Evolutionary conservation across 1,140 invertebrate species (phyloP).

Genomic region (Pemphigus obesinymphae): DNA sequence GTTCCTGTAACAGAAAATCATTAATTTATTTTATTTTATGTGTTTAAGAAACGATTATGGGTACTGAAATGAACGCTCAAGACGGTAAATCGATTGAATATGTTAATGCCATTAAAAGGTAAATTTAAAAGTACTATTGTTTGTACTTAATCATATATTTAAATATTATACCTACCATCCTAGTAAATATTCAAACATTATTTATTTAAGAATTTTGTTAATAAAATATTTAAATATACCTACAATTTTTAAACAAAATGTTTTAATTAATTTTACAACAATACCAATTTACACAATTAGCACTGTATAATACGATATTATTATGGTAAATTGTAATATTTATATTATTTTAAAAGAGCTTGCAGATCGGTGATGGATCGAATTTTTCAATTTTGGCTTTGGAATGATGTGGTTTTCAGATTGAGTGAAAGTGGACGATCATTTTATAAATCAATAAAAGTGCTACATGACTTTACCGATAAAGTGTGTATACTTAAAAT

Average conservation of each 20-base stretch:
- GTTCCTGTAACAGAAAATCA: too few relatives aligned
- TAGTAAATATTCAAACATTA: too few relatives aligned
- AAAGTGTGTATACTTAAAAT: background rate
- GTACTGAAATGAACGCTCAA: conserved; percentile 44
- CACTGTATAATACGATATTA: too few relatives aligned
- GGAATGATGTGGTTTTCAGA: background rate
- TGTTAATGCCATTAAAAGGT: conserved; percentile 15
- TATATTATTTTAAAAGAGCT: background rate
- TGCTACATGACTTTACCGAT: background rate
- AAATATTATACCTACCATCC: too few relatives aligned
- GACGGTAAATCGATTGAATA: conserved; percentile 43
- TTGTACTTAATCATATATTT: background rate
- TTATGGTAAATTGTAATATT: background rate
- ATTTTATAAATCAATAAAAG: background rate
- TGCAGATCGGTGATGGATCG: background rate
- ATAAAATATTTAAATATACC: too few relatives aligned
- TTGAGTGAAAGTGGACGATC: background rate
- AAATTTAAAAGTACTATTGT: background rate
- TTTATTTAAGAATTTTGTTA: too few relatives aligned
- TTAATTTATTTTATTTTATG: background rate
- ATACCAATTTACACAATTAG: too few relatives aligned
- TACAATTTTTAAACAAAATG: too few relatives aligned
- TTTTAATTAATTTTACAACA: too few relatives aligned
- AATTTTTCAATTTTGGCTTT: conserved; percentile 13
- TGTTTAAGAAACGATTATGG: conserved; percentile 47